Conservation (phyloP, 2,113 vertebrate genomes). For the Paramisgurnus dabryanus region DNA sequence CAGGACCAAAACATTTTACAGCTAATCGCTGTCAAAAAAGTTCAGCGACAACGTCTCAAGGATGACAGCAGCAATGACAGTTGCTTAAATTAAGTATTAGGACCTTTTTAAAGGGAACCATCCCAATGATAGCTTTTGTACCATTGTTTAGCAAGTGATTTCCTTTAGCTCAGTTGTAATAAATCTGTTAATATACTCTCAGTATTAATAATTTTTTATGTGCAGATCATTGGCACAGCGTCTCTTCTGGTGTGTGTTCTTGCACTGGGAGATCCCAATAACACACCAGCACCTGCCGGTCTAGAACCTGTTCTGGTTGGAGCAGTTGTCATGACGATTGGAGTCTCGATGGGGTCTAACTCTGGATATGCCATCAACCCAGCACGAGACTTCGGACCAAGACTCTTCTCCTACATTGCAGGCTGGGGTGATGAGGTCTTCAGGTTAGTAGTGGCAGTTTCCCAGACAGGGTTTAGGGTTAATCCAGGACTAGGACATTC, state of each 20-base stretch:
- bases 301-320: conserved; percentile 74
- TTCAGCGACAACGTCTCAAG: too few species aligned
- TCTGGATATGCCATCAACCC: conserved; percentile 83
- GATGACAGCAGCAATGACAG: too few species aligned
- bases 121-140: too few species aligned
- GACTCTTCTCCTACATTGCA: conserved; percentile 78
- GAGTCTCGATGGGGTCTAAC: conserved; percentile 77
- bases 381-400: conserved; percentile 79
- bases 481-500: too few species aligned
- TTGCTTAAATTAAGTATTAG: too few species aligned
- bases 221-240: conserved; percentile 76
- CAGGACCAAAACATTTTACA: too few species aligned
- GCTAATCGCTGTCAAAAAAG: too few species aligned
- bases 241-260: conserved; percentile 73
- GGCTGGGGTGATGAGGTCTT: conserved; percentile 85
- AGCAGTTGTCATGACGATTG: conserved; percentile 70
- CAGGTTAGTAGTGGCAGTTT: conserved; percentile 55
- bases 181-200: too few species aligned
- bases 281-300: conserved; percentile 66
- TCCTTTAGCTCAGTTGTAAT: too few species aligned
- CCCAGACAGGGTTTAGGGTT: too few species aligned
- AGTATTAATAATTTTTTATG: neutral
- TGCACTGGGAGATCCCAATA: conserved; percentile 72
- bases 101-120: too few species aligned
- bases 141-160: too few species aligned